These are phyloP conservation scores for Serrognathus titanus DNA, from an alignment of 2,888 invertebrate species.

Conservation along the genomic window DNA sequence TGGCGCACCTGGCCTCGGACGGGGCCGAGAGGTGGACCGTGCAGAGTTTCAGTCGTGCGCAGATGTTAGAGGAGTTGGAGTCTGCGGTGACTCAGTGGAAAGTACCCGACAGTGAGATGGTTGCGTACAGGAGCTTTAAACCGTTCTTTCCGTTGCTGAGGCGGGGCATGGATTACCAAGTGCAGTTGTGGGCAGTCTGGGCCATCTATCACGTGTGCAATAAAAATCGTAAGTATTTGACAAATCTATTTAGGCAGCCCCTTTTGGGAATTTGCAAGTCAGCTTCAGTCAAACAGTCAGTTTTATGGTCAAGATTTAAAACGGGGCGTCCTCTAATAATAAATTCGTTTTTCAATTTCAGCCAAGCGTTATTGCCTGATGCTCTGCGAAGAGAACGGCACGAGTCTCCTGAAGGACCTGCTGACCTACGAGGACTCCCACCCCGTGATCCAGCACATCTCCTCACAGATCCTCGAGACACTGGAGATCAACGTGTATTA, in stretches of 20 bases:
- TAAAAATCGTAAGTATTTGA: constrained; percentile 60
- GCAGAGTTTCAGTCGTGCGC: constrained; percentile 31
- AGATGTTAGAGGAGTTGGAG: constrained; percentile 54
- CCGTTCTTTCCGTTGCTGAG: constrained; percentile 67
- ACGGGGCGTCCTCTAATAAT: neutral
- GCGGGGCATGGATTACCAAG: constrained; percentile 58
- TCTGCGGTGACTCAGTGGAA: constrained; percentile 62
- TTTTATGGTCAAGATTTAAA: neutral
- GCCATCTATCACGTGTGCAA: constrained; percentile 74
- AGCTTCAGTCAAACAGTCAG: too few relatives aligned
- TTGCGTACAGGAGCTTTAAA: constrained; percentile 67
- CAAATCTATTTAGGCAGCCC: neutral
- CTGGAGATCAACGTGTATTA: constrained; percentile 17
- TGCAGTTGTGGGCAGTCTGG: constrained; percentile 77
- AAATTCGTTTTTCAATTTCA: constrained; percentile 41
- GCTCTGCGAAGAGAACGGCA: constrained; percentile 60
- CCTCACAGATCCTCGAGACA: constrained; percentile 37
- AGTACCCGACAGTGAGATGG: constrained; percentile 71
- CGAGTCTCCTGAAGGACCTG: constrained; percentile 51
- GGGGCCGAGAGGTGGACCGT: constrained; percentile 54
- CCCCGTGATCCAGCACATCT: constrained; percentile 39
- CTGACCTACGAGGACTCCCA: constrained; percentile 41
- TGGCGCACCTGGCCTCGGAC: constrained; percentile 66
- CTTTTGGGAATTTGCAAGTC: too few relatives aligned
- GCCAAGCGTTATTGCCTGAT: constrained; percentile 65